Evolutionary conservation across 2,888 invertebrate species (phyloP).

Genomic region (Melipona bicolor): DNA sequence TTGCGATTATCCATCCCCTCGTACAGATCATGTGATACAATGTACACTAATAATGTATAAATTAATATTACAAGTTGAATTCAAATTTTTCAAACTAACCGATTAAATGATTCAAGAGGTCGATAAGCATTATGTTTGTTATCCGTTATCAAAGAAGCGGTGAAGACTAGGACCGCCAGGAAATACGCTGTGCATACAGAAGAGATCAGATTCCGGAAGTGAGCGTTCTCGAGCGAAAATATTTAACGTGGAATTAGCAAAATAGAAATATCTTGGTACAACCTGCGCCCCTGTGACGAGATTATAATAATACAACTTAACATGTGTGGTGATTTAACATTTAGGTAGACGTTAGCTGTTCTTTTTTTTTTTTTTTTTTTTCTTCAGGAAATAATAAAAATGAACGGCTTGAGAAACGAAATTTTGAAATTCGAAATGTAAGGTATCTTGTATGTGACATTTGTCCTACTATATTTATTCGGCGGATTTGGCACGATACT

Average conservation of each 20-base stretch:
- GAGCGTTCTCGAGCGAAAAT: constrained; percentile 24
- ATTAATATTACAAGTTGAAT: neutral
- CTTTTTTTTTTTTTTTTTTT: no score
- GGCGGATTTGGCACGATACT: constrained; percentile 1
- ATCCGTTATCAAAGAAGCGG: neutral
- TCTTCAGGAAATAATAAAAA: constrained; percentile 7
- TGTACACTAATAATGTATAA: neutral
- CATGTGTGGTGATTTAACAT: constrained; percentile 42
- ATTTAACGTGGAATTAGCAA: constrained; percentile 55
- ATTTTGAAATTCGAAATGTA: constrained; percentile 10
- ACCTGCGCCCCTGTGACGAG: constrained; percentile 32
- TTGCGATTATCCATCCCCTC: neutral
- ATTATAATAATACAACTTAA: constrained; percentile 62
- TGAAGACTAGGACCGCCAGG: neutral
- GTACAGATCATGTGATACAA: neutral
- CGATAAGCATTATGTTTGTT: neutral
- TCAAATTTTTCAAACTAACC: neutral
- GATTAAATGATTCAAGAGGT: neutral
- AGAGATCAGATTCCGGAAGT: constrained; percentile 22
- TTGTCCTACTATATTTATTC: constrained; percentile 11
- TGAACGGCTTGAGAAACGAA: neutral
- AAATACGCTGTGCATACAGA: neutral
- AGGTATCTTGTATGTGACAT: neutral
- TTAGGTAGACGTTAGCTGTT: constrained; percentile 13
- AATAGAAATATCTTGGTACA: constrained; percentile 16